Conservation (phyloP, 2,113 vertebrate species). For the Chunga burmeisteri region DNA sequence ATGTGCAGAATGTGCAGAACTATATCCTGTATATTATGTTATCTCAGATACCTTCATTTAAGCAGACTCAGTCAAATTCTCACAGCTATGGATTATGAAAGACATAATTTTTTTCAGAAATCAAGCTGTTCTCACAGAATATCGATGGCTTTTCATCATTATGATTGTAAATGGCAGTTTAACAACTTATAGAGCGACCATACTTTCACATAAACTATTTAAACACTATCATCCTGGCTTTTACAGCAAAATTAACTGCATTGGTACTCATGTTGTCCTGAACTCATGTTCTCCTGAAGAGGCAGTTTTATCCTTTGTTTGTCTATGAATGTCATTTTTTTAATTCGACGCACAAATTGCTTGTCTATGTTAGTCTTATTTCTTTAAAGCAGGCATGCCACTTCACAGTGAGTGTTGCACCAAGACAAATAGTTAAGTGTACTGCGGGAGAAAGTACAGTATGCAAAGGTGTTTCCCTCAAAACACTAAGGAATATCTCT, state of each 20-base stretch:
- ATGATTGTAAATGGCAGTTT: neutral
- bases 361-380: neutral
- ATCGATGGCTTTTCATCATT: neutral
- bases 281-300: neutral
- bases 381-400: neutral
- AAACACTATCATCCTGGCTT: neutral
- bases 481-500: neutral
- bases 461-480: neutral
- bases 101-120: slow-evolving; percentile 5
- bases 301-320: neutral
- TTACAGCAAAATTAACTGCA: slow-evolving; percentile 1
- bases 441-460: neutral
- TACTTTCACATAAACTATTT: slow-evolving; percentile 1
- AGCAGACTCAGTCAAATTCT: neutral
- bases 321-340: neutral
- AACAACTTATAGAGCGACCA: neutral
- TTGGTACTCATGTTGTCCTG: neutral
- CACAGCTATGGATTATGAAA: neutral
- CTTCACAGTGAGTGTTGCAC: neutral
- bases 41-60: neutral
- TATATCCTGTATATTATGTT: neutral
- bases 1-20: neutral
- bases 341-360: neutral
- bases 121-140: neutral
- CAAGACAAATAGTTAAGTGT: neutral